Percentiles rank a stretch among this genome's conserved stretches.
phyloP scores from a whole-genome alignment of 1,140 invertebrate genomes.

The Pemphigus obesinymphae region DNA sequence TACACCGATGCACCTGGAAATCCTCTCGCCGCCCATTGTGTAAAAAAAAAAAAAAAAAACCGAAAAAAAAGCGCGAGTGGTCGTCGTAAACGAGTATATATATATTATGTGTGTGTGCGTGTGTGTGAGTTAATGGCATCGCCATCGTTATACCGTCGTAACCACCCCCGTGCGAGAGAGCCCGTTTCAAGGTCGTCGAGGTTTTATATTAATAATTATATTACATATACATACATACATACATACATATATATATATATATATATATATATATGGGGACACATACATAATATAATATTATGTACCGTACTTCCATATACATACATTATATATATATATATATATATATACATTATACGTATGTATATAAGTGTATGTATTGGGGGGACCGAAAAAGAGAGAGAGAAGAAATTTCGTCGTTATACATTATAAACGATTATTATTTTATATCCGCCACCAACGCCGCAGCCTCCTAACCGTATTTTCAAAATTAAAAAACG shows the following conservation, averaged over 20 bases:
- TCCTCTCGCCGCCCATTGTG: background rate
- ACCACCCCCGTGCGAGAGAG: background rate
- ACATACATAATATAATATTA: background rate
- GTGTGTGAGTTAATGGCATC: slow-evolving; percentile 26
- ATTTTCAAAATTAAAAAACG: too few species aligned
- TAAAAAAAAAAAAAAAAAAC: background rate
- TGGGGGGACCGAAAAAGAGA: background rate
- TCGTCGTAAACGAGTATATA: background rate
- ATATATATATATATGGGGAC: background rate
- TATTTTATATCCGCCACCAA: background rate
- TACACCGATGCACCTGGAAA: slow-evolving; percentile 10
- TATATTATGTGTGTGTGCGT: background rate
- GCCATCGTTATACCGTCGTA: background rate
- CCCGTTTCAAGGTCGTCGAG: slow-evolving; percentile 7
- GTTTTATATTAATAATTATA: slow-evolving; percentile 5
- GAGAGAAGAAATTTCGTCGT: background rate
- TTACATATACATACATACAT: too few species aligned
- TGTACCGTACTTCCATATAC: background rate
- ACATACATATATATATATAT: background rate
- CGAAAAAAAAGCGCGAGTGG: slow-evolving; percentile 19
- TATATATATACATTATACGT: too few species aligned
- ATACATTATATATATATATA: too few species aligned
- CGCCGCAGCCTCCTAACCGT: too few species aligned
- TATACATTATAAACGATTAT: background rate
- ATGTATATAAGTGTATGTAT: background rate